Evolutionary conservation across 2,797 vertebrate species (phyloP), one percentile per base, ranked within the genome.

Genomic region (Yasuhikotakia modesta): DNA sequence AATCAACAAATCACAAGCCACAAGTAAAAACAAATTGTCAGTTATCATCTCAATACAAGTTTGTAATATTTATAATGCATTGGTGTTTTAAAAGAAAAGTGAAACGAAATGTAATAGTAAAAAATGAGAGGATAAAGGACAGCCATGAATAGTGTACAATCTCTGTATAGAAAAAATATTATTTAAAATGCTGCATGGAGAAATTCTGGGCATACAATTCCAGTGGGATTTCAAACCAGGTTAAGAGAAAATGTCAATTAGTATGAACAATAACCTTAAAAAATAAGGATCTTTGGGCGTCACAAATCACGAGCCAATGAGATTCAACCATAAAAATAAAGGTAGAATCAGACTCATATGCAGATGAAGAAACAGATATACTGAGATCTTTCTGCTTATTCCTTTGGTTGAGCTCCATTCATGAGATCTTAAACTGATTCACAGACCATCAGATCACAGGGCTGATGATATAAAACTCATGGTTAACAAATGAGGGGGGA

Each of bases 181-280:
- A 43, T 52, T 19, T 48, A 21, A 73, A 58, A 78, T 53, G 65
- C 2, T 35, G 52, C 27, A 69, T 72, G 11, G 39, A 75, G 14
- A 24, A 53, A 67, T 50, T 77, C 39, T 57, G 60, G 17, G 65
- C 30, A 68, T 35, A 24, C 12, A 46, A 48, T 27, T 22, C 35
- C 30, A 68, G 69, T 57, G 68, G 69, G 58, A 75, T 79, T 67
- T 74, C 63, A 79, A 79, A 75, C 57, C 43, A 58, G 50, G 43
- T 22, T 17, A 60, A 70, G 50, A 13, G 14, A 12, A 72, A 50
- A 64, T 17, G 1, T 53, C 11, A 58, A 55, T 79, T 73, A 78
- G 78, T 83, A 70, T 85, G 79, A 80, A 81, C 57, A 85, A 79
- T 77, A 85, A 65, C 58, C 65, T 81, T 73, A 53, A 19, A 65